Base-by-base conservation (phyloP, 2,113 vertebrate genomes). In the Pagrus major region DNA sequence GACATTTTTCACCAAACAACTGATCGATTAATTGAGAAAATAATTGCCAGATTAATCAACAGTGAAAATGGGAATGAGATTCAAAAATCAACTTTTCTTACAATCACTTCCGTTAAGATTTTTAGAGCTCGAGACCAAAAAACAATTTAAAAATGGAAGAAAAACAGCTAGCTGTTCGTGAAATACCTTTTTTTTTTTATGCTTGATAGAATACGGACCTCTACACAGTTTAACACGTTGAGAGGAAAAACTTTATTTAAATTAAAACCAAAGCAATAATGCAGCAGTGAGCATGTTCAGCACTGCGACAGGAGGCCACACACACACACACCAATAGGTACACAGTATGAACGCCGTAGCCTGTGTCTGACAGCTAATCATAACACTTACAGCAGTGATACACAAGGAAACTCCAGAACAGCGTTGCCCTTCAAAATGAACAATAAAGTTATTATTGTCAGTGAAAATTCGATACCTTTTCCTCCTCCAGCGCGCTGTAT, bases 171-270 rank as follows among this genome's bases (percentile, higher is more conserved):
- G 1, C 1, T 10, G 10, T 58, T 35, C 2, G 1, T 7, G 33
- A 20, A 33, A 58, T 5, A 33, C 8, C 4, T 21, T 55, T 55
- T 51, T n/a, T 47, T n/a, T 5, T 31, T 9, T 31, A 44, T 5
- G 2, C 6, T 47, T 9, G 51, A 67, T 39, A 20, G 5, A 6
- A 55, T 0, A 81, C 41, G 18, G 31, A 74, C n/a, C 14, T 39
- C 16, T 6, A 71, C 51, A 52, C 37, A 39, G 23, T 37, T n/a
- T 29, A 55, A 76, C 76, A 71, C 6, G 2, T 71, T 74, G 66
- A 82, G 65, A 77, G 69, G 71, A 84, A 92, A 85, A 93, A 84
- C 85, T 95, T 94, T 94, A 95, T 93, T 94, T 94, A 92, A 94
- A 92, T 94, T 94, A 94, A 92, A 92, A 91, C 68, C 86, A 93